Base-by-base conservation (phyloP, 2,797 vertebrate genomes). In the Falco berigora region DNA sequence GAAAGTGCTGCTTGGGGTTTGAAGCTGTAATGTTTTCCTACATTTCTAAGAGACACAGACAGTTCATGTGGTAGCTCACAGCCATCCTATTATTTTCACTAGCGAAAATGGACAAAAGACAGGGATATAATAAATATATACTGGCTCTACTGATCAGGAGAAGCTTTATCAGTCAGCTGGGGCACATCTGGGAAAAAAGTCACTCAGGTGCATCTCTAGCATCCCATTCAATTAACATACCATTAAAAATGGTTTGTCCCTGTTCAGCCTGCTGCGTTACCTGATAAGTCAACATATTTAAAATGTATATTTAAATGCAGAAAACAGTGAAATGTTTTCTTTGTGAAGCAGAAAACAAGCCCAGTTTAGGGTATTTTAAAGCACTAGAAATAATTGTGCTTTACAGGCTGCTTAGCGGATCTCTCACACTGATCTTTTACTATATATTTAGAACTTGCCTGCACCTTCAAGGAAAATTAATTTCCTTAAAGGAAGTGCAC, bases 171-270 rank as follows among this genome's bases (percentile, higher is more conserved):
- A 95, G 88, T 93, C 93, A 93, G 86, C 81, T 97, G 91, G 94
- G 90, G 68, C 82, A 93, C 58, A 77, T 96, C 95, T 96, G 71
- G 92, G 86, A 32, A 79, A 86, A 97, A 96, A 97, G 87, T 92
- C 82, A 94, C 89, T 95, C 86, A 96, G 81, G 78, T 94, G 63
- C 59, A 96, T 88, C 81, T 95, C 91, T 55, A 94, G 94, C 96
- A 97, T 97, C 90, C 89, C 92, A 96, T 97, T 97, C 95, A 96
- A 97, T 97, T 96, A 98, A 97, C 97, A 95, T 97, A 96, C 88
- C 87, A 97, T 97, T 97, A 97, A 97, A 97, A 96, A 96, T 94
- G 71, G 86, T 92, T 96, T 92, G 66, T 96, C 90, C 95, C 90
- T 90, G 87, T 80, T 96, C 87, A 85, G 86, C 90, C 91, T 96